phyloP scores from a whole-genome alignment of 2,797 vertebrate species.

The Argya squamiceps region DNA sequence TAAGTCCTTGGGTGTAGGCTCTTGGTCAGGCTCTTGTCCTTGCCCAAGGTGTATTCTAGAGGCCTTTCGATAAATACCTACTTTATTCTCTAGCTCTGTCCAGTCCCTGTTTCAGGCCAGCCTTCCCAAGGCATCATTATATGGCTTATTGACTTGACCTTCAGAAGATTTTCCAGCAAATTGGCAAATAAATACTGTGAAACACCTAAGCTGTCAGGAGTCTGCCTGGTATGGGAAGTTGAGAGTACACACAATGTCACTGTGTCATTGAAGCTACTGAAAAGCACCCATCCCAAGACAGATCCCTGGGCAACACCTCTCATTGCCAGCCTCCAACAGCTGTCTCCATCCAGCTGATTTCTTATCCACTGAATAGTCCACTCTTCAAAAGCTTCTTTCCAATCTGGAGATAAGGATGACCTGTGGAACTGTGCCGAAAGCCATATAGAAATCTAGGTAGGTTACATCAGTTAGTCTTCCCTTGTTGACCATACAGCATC shows the following conservation, averaged over 20 bases:
- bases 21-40: no score
- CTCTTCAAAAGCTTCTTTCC: background rate
- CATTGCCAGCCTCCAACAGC: no score
- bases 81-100: no score
- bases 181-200: background rate
- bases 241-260: rapidly evolving
- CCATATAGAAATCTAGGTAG: background rate
- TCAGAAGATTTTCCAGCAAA: background rate
- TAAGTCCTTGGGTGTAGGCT: no score
- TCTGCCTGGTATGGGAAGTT: background rate
- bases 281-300: rapidly evolving
- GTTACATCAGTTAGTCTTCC: no score
- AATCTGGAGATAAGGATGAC: background rate
- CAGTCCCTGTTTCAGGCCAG: no score
- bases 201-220: background rate
- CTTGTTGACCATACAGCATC: background rate
- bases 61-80: no score
- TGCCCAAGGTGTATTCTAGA: no score
- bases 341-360: background rate
- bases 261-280: background rate
- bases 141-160: background rate
- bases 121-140: background rate
- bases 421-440: background rate
- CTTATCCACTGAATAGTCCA: background rate
- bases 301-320: background rate